Evolutionary conservation across 2,888 invertebrate genomes (phyloP), one percentile per base, ranked within the genome.

Genomic region (Rotaria socialis): DNA sequence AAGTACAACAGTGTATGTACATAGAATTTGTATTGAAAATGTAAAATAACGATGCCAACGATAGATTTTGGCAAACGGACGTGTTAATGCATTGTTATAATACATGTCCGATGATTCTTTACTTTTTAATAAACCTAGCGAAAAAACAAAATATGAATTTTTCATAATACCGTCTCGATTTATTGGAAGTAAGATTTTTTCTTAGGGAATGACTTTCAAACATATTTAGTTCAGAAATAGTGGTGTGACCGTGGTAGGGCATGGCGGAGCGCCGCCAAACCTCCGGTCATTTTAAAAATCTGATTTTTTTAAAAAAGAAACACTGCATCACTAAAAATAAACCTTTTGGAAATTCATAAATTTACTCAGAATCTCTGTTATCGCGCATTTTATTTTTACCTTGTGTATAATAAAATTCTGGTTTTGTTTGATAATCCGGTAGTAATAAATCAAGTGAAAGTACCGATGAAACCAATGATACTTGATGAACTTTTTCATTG

Each of bases 31-130:
- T 16, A 24, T 80, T 10, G 80, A 80, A 80, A n/a, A 80, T 80
- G 80, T 80, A 47, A 80, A 80, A 80, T 80, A 80, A 80, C 80
- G 80, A 80, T 80, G 80, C 47, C 80, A 80, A 47, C 47, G 80
- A 80, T 80, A 80, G 8, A 80, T 80, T 43, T 80, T 47, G 2
- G 80, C 24, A 47, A 80, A 80, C 47, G 80, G 24, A 80, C 80
- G 80, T 8, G 80, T 80, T 24, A 80, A 24, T 8, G 47, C 24
- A 80, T 80, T 80, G 16, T 80, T 80, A 47, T 80, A 80, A 80
- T 80, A 80, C 47, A 80, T 47, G n/a, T 80, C 47, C 2, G 43
- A 47, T 47, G 80, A 14, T 8, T 43, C 5, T 80, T 80, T 80
- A 47, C 47, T 80, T 43, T 47, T 80, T 47, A 80, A n/a, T 80